phyloP scores from a whole-genome alignment of 2,113 vertebrate species.

The Brienomyrus longianalis region DNA sequence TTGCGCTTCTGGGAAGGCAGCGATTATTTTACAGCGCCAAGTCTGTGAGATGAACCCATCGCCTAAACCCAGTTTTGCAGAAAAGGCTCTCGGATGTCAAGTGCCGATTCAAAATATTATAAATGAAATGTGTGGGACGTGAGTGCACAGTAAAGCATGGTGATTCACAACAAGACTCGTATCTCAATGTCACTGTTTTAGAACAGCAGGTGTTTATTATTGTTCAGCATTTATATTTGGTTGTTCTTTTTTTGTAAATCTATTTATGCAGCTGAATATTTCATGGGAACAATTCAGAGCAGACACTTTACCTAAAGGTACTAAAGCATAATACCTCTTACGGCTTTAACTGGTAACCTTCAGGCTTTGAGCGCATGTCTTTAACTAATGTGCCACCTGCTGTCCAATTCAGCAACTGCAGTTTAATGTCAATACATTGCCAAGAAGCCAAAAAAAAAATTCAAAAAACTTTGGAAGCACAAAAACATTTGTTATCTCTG shows the following conservation, averaged over 20 bases:
- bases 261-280: background rate
- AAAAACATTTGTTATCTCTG: background rate
- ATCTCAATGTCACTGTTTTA: background rate
- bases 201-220: background rate
- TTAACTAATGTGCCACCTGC: background rate
- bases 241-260: background rate
- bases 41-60: slow-evolving; percentile 60
- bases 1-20: slow-evolving; percentile 43
- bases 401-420: background rate
- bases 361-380: background rate
- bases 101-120: background rate
- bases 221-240: background rate
- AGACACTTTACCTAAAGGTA: background rate
- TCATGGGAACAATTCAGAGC: background rate
- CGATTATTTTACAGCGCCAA: slow-evolving; percentile 43
- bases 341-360: background rate
- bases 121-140: background rate
- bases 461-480: background rate
- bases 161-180: background rate
- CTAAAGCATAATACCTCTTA: background rate
- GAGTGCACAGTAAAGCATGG: background rate
- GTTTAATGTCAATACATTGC: background rate
- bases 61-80: slow-evolving; percentile 43
- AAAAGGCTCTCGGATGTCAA: slow-evolving; percentile 20
- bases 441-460: background rate